Conservation (phyloP, 1,140 invertebrate genomes). For the Linepithema humile region DNA sequence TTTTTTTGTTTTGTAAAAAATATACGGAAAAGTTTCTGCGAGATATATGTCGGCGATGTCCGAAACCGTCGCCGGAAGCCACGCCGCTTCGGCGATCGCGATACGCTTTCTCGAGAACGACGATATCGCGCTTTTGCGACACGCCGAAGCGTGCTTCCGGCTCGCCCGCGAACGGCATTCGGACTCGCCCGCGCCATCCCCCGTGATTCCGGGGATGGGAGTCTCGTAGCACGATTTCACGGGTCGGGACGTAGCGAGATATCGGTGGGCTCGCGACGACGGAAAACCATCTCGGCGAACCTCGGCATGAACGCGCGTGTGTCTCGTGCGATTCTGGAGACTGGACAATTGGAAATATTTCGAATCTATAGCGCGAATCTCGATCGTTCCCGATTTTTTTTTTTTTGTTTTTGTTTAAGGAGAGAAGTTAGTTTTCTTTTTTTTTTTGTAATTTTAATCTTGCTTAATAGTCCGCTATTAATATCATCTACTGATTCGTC, state of each 20-base stretch:
- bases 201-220: neutral
- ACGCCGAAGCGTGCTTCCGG: constrained; percentile 14
- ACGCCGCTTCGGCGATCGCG: neutral
- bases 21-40: constrained; percentile 42
- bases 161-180: neutral
- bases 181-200: neutral
- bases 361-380: constrained; percentile 77
- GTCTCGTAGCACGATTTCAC: constrained; percentile 18
- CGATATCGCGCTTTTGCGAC: neutral
- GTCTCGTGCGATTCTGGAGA: constrained; percentile 68
- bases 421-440: constrained; percentile 71
- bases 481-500: constrained; percentile 76
- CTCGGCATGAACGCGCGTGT: constrained; percentile 36
- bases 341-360: constrained; percentile 78
- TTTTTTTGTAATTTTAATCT: constrained; percentile 59
- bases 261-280: constrained; percentile 32
- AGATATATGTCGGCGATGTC: neutral
- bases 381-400: constrained; percentile 75
- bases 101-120: neutral
- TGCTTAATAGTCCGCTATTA: constrained; percentile 69
- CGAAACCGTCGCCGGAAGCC: neutral
- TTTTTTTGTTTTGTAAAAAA: constrained; percentile 46
- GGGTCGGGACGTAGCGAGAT: constrained; percentile 42
- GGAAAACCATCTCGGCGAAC: neutral
- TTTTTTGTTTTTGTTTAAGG: constrained; percentile 68